Evolutionary conservation across 2,113 vertebrate genomes (phyloP), one percentile per base, ranked within the genome.

Genomic region (Archocentrus centrarchus): DNA sequence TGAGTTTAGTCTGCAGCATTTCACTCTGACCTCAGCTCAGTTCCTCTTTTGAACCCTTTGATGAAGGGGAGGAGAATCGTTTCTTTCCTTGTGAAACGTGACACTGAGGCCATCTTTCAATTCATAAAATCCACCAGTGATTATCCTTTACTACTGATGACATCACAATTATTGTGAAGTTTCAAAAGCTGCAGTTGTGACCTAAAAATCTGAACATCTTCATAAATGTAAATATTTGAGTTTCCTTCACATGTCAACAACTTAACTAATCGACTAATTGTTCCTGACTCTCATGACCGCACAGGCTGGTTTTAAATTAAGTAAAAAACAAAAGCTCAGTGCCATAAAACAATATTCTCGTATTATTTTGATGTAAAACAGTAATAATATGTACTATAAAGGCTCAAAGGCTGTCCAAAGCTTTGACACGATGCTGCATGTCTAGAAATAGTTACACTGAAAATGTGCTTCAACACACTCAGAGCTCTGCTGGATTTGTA

Each of bases 371-470:
- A 35, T 55, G 27, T 1, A 13, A 73, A 55, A 55, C 6, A 0
- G 24, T 5, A n/a, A 22, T 18, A 68, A 47, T 35, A 30, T 17
- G 1, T 66, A 79, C 11, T 20, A 11, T 24, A 22, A 75, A 41
- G 61, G 35, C 79, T 77, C 50, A 82, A 75, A 82, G 76, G 68
- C 41, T 63, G 76, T 80, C 87, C 70, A 7, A 24, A 17, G 17
- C 32, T 59, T 41, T 24, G 14, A 79, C 53, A 88, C 6, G 22
- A 76, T 77, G 53, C 39, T 83, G 63, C 15, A 39, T 14, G 24
- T 35, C 58, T 3, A 24, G n/a, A 27, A 20, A 58, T 18, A 63
- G 7, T 66, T 35, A 32, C 6, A 24, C 53, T 53, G 9, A 53
- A 44, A 44, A 63, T n/a, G 61, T 63, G 61, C 61, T 63, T 37